Percentiles rank a stretch among this genome's conserved stretches.
Conservation (phyloP, 1,140 invertebrate genomes). For the Lepidurus arcticus region DNA sequence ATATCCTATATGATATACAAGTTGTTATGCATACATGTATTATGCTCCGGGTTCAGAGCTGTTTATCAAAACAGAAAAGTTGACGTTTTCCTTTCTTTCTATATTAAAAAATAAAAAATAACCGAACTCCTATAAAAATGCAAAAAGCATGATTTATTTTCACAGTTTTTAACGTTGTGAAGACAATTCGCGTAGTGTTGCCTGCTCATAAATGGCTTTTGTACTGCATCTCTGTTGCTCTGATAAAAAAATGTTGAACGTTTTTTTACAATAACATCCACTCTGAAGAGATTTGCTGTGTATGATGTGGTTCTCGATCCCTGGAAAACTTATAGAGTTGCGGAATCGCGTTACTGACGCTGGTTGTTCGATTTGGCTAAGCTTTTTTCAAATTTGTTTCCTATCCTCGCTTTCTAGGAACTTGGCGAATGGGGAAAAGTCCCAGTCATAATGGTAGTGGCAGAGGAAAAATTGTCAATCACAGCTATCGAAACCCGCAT, state of each 20-base stretch:
- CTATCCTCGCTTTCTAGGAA: not conserved
- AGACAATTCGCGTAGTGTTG: too few relatives aligned
- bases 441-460: not conserved
- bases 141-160: too few relatives aligned
- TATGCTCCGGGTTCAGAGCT: not conserved
- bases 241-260: not conserved
- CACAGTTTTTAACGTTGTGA: too few relatives aligned
- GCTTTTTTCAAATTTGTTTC: not conserved
- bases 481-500: not conserved
- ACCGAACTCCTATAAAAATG: not conserved
- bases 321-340: not conserved
- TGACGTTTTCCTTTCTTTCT: conserved; percentile 9
- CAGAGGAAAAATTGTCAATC: not conserved
- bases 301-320: not conserved
- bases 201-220: not conserved
- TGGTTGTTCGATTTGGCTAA: not conserved
- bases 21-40: not conserved
- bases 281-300: not conserved
- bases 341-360: not conserved
- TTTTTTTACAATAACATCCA: not conserved
- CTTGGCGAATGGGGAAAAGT: conserved; percentile 11
- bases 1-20: not conserved
- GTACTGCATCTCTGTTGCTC: not conserved
- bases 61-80: not conserved
- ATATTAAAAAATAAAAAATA: not conserved